Evolutionary conservation across 2,888 invertebrate genomes (phyloP).

Genomic region (Melinaea menophilus): DNA sequence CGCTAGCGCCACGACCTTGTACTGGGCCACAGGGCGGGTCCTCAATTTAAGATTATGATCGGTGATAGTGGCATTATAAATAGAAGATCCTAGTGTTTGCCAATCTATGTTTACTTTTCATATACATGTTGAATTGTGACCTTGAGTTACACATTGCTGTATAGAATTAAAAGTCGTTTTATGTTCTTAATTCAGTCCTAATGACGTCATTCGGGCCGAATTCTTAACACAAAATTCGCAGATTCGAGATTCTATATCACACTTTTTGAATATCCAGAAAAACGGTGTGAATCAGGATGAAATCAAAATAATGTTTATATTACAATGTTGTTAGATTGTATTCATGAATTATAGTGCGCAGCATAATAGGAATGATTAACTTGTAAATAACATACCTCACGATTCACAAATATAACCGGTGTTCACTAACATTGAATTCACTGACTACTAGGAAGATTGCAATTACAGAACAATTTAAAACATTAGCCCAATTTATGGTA

Average conservation of each 20-base stretch:
- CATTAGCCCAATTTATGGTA: slow-evolving; percentile 54
- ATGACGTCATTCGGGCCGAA: slow-evolving; percentile 72
- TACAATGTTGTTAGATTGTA: not conserved
- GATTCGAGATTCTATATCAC: slow-evolving; percentile 37
- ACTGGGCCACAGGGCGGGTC: slow-evolving; percentile 58
- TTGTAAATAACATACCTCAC: slow-evolving; percentile 62
- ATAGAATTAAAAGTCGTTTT: slow-evolving; percentile 64
- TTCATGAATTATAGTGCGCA: slow-evolving; percentile 49
- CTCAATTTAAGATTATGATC: slow-evolving; percentile 45
- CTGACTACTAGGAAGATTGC: slow-evolving; percentile 36
- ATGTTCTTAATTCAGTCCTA: slow-evolving; percentile 70
- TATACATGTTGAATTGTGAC: slow-evolving; percentile 59
- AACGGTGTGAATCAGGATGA: slow-evolving; percentile 4
- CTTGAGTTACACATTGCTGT: slow-evolving; percentile 64
- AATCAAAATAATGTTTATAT: not conserved
- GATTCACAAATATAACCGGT: slow-evolving; percentile 40
- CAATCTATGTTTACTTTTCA: slow-evolving; percentile 65
- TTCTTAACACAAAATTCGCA: slow-evolving; percentile 49
- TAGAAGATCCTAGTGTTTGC: slow-evolving; percentile 59
- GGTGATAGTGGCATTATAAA: slow-evolving; percentile 58
- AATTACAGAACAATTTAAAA: slow-evolving; percentile 44
- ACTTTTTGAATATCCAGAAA: not conserved
- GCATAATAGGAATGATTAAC: slow-evolving; percentile 53
- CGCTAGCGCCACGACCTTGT: slow-evolving; percentile 38
- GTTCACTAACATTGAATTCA: slow-evolving; percentile 40